phyloP scores from a whole-genome alignment of 2,888 invertebrate genomes.

The Tiliacea aurago region DNA sequence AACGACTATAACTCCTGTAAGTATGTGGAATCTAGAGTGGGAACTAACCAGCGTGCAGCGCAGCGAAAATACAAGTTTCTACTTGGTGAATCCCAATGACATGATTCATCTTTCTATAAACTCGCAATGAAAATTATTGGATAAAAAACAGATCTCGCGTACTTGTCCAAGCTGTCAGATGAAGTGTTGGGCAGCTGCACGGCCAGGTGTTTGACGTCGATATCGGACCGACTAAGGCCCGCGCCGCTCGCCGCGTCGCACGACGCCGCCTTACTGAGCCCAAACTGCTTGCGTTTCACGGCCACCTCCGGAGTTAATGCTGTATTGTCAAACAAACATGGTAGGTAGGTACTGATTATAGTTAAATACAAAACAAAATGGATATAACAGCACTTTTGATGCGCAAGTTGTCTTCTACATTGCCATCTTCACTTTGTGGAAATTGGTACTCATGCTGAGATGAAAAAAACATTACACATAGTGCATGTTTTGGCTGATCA shows the following conservation, averaged over 20 bases:
- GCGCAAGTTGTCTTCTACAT: neutral
- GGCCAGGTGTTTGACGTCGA: slow-evolving; percentile 80
- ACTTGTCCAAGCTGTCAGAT: slow-evolving; percentile 74
- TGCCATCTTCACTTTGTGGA: neutral
- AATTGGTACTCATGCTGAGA: too few relatives aligned
- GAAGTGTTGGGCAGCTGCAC: slow-evolving; percentile 80
- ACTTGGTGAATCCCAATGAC: neutral
- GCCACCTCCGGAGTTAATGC: slow-evolving; percentile 75
- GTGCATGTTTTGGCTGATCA: neutral
- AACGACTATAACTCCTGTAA: neutral
- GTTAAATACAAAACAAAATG: neutral
- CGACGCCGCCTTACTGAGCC: slow-evolving; percentile 74
- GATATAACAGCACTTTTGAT: neutral
- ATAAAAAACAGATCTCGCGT: slow-evolving; percentile 28
- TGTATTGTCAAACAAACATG: slow-evolving; percentile 41
- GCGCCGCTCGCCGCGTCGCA: slow-evolving; percentile 69
- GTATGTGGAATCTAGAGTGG: neutral
- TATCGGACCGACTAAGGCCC: slow-evolving; percentile 65
- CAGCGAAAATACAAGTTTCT: too few relatives aligned
- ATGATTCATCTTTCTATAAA: neutral
- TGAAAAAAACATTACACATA: neutral
- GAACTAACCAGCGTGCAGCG: too few relatives aligned
- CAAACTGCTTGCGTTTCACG: slow-evolving; percentile 71
- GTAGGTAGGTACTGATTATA: neutral
- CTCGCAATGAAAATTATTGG: too few relatives aligned